These are phyloP conservation scores for Pristionchus fissidentatus DNA, from an alignment of 2,888 invertebrate genomes.

Conservation along the genomic window DNA sequence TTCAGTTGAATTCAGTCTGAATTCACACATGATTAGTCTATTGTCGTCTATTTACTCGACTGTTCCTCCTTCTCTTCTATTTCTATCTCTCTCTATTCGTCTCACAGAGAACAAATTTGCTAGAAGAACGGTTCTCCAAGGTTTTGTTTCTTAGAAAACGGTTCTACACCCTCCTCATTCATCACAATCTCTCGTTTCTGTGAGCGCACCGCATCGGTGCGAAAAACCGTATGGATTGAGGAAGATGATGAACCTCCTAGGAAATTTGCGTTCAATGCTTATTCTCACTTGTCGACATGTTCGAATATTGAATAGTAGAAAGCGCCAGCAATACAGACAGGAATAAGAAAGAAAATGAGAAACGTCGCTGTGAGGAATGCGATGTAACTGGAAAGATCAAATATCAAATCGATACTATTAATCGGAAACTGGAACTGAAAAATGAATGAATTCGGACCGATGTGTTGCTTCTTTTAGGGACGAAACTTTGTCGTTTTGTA, in stretches of 20 bases:
- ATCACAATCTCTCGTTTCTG: too few relatives aligned
- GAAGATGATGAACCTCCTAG: not conserved
- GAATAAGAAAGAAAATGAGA: constrained; percentile 66
- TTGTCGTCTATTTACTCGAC: too few relatives aligned
- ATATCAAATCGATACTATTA: not conserved
- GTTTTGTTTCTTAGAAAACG: too few relatives aligned
- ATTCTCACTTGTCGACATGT: constrained; percentile 58
- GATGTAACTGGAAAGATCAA: constrained; percentile 55
- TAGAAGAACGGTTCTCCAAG: too few relatives aligned
- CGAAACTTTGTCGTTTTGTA: not conserved
- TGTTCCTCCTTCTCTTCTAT: too few relatives aligned
- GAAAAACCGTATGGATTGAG: not conserved
- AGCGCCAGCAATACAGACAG: constrained; percentile 64
- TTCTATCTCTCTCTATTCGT: too few relatives aligned
- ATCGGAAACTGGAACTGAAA: not conserved
- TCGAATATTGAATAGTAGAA: constrained; percentile 65
- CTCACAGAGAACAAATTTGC: too few relatives aligned
- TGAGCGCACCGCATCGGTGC: not conserved
- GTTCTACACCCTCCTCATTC: too few relatives aligned
- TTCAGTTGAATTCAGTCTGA: constrained; percentile 56
- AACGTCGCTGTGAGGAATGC: constrained; percentile 66
- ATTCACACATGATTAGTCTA: too few relatives aligned
- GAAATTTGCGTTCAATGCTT: not conserved
- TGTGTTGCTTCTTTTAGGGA: constrained; percentile 17
- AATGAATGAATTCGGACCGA: not conserved